Evolutionary conservation across 92 coral and sea anemone species (phyloP).

Genomic region (Isaurus tuberculatus): DNA sequence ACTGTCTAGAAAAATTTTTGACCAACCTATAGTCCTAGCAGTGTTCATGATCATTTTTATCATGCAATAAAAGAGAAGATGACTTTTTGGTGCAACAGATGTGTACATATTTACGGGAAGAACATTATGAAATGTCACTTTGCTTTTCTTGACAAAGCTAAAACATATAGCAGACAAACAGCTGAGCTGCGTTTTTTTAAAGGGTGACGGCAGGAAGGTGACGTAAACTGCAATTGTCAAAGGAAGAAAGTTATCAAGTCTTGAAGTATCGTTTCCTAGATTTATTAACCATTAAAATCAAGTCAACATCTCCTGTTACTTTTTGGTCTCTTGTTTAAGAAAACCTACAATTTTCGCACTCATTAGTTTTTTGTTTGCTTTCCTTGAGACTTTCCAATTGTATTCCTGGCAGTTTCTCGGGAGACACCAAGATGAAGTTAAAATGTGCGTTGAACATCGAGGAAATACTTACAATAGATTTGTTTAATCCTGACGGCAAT

Average conservation of each 20-base stretch:
- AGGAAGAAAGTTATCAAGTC: neutral
- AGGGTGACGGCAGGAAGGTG: neutral
- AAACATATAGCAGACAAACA: neutral
- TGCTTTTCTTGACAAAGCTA: neutral
- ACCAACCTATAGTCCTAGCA: too few relatives aligned
- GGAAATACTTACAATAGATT: constrained; percentile 5
- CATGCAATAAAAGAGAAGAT: too few relatives aligned
- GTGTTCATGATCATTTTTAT: too few relatives aligned
- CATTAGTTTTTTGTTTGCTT: neutral
- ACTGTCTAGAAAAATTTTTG: too few relatives aligned
- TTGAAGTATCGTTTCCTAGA: constrained; percentile 12
- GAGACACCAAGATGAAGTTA: neutral
- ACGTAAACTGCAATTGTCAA: neutral
- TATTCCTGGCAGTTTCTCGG: constrained; percentile 9
- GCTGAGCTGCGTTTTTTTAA: neutral
- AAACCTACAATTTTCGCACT: neutral
- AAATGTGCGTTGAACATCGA: constrained; percentile 8
- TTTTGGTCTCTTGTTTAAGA: neutral
- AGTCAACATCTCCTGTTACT: neutral
- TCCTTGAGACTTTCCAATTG: neutral
- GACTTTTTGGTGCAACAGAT: too few relatives aligned
- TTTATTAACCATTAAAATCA: neutral
- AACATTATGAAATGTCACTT: neutral
- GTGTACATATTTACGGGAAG: too few relatives aligned
- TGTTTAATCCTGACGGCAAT: constrained; percentile 15